Conservation (phyloP, 2,888 invertebrate genomes). For the Yponomeuta sedellus region DNA sequence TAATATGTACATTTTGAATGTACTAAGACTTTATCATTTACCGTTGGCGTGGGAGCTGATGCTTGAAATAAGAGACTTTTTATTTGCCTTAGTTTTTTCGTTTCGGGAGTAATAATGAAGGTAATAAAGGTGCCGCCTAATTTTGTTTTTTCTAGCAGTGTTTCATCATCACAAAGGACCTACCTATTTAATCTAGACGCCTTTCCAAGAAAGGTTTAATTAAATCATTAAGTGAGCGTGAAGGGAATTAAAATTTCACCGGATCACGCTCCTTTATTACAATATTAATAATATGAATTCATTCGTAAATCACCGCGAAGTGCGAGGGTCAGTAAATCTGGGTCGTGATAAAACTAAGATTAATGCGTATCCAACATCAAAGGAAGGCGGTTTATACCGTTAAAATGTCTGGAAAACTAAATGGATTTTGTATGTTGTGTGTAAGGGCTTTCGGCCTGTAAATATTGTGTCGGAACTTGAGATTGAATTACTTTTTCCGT, state of each 20-base stretch:
- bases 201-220: neutral
- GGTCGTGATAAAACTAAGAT: neutral
- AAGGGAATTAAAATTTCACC: neutral
- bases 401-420: slow-evolving; percentile 3
- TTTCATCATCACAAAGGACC: neutral
- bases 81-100: neutral
- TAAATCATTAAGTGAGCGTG: neutral
- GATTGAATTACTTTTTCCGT: neutral
- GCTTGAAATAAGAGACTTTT: neutral
- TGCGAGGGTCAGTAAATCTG: neutral
- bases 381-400: neutral
- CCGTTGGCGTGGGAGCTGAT: no score
- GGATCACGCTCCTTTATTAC: neutral
- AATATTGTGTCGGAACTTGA: neutral
- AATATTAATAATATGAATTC: neutral
- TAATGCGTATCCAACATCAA: neutral
- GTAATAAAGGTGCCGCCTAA: neutral
- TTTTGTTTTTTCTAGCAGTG: neutral
- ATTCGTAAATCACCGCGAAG: neutral
- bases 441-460: neutral
- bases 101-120: neutral
- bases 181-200: neutral
- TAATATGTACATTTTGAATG: no score
- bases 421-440: slow-evolving; percentile 4
- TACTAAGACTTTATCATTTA: no score